Evolutionary conservation across 2,797 vertebrate genomes (phyloP).

Genomic region (Arvicola amphibius): DNA sequence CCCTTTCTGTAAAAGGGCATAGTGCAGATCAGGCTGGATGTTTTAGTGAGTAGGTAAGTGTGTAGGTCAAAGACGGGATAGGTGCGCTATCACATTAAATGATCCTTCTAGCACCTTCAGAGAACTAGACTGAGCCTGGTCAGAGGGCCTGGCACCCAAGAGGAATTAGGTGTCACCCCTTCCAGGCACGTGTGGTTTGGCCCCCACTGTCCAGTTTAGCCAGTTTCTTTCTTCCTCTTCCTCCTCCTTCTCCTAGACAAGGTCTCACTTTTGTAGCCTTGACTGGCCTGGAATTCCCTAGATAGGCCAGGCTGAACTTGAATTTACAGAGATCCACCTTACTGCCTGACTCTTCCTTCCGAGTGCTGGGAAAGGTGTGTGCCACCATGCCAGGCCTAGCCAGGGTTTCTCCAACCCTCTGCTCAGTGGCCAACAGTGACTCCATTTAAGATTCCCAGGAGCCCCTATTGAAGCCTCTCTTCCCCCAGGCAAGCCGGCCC

Average conservation of each 20-base stretch:
- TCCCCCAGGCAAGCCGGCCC: conserved; percentile 86
- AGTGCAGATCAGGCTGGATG: background rate
- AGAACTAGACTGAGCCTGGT: background rate
- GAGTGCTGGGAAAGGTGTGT: background rate
- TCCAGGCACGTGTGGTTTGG: background rate
- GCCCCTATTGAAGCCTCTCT: conserved; percentile 39
- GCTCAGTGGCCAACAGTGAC: background rate
- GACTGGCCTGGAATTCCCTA: background rate
- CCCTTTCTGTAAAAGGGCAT: background rate
- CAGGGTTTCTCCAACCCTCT: background rate
- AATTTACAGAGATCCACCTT: background rate
- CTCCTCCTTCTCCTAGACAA: background rate
- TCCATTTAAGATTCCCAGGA: background rate
- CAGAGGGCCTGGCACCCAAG: background rate
- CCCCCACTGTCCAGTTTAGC: background rate
- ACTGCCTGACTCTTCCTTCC: background rate
- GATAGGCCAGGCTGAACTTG: background rate
- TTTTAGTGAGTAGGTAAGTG: background rate
- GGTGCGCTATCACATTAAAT: background rate
- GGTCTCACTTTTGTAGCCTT: background rate
- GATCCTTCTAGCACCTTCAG: background rate
- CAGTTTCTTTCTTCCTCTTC: background rate
- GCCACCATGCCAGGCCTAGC: background rate
- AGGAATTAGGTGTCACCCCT: background rate
- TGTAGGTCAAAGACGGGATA: background rate